Evolutionary conservation across 1,140 invertebrate species (phyloP).

Genomic region (Matsumurasca onukii): DNA sequence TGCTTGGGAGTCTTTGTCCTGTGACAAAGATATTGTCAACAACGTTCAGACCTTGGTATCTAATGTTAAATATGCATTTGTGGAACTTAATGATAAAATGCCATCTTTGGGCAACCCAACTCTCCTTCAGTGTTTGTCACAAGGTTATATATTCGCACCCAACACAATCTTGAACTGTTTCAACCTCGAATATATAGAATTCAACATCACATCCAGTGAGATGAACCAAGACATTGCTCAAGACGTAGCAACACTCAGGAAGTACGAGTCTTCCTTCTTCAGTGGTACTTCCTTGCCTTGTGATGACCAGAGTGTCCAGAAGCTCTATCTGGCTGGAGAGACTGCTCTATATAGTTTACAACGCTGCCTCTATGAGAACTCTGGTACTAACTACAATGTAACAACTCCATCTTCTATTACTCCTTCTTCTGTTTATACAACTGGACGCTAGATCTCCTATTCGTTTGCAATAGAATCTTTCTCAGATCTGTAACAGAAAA

Average conservation of each 20-base stretch:
- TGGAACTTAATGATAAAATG: neutral
- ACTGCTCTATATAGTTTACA: neutral
- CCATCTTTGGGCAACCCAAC: neutral
- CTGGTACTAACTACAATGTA: neutral
- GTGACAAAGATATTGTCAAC: neutral
- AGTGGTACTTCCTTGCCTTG: neutral
- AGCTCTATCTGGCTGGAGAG: neutral
- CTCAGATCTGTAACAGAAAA: no score
- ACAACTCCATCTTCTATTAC: neutral
- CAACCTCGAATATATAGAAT: neutral
- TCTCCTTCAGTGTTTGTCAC: neutral
- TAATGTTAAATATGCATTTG: neutral
- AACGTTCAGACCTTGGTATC: neutral
- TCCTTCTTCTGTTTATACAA: no score
- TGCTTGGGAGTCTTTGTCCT: neutral
- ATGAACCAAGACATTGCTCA: neutral
- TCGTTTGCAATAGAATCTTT: no score
- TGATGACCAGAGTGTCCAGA: neutral
- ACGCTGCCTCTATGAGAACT: neutral
- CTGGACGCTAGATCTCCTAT: no score
- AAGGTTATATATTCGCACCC: conserved; percentile 1
- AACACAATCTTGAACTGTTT: neutral
- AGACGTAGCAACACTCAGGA: neutral
- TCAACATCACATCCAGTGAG: neutral
- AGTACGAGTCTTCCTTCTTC: neutral